These are phyloP conservation scores for Cheilosia grossa DNA, from an alignment of 2,888 invertebrate species.

Conservation along the genomic window DNA sequence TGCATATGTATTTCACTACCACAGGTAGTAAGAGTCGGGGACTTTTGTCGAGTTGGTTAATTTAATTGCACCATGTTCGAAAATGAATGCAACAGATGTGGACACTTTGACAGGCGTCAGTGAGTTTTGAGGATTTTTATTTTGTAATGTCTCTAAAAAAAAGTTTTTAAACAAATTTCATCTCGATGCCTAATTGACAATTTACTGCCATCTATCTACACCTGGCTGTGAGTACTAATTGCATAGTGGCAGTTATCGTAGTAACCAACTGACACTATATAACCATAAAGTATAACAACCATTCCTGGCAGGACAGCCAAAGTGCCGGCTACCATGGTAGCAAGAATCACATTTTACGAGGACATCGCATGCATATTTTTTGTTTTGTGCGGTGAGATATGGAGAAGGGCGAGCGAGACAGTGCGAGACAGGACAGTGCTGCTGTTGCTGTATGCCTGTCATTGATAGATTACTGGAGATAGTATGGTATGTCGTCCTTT, in stretches of 20 bases:
- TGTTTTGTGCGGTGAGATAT: conserved; percentile 1
- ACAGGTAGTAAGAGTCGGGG: conserved; percentile 13
- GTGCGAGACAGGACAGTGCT: neutral
- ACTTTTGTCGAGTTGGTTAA: conserved; percentile 37
- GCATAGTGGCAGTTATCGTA: conserved; percentile 48
- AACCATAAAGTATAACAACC: conserved; percentile 41
- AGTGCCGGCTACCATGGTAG: conserved; percentile 30
- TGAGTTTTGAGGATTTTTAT: neutral
- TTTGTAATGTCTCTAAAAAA: conserved; percentile 1
- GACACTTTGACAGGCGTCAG: conserved; percentile 19
- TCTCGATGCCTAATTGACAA: conserved; percentile 54
- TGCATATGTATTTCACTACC: neutral
- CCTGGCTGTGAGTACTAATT: conserved; percentile 62
- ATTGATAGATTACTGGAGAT: conserved; percentile 74
- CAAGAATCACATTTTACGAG: conserved; percentile 60
- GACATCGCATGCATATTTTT: conserved; percentile 34
- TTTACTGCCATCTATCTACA: conserved; percentile 64
- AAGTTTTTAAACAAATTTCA: conserved; percentile 1
- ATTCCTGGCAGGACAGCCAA: neutral
- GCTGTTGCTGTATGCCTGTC: conserved; percentile 47
- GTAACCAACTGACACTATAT: conserved; percentile 9
- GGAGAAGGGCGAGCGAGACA: neutral
- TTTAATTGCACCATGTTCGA: conserved; percentile 45
- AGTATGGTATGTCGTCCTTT: conserved; percentile 67
- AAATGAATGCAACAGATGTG: conserved; percentile 69